Evolutionary conservation across 2,888 invertebrate genomes (phyloP), one percentile per base, ranked within the genome.

Genomic region (Agriopis leucophaearia): DNA sequence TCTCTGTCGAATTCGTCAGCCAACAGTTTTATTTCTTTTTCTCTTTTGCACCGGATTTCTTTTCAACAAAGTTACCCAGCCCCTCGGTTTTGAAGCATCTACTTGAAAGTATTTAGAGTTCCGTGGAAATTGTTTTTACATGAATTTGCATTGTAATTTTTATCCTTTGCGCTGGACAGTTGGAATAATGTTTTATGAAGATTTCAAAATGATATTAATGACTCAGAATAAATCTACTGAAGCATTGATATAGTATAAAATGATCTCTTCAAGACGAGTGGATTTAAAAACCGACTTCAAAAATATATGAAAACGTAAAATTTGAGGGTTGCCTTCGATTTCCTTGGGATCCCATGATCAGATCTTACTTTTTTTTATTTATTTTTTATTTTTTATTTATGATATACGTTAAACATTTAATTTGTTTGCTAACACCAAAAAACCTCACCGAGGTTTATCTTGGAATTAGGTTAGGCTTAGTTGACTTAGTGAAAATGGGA

Each of bases 1-100:
- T 89, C 88, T 88, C 84, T 86, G 88, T 89, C 88, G 87, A 88
- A 88, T 88, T 88, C 88, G 87, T 89, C 88, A 88, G 89, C 81
- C 79, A 86, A 86, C 86, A 85, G 81, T 88, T 87, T 88, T 84
- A 86, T 89, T 88, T 84, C 81, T 83, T 87, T 85, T 84, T 79
- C 79, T 76, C 81, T 84, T 67, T 84, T 79, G 73, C 78, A 77
- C 72, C 69, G 76, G 76, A 77, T 83, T 86, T 85, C 82, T 84
- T 85, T 82, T 77, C 73, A 85, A 85, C 84, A 84, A 87, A 88
- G 85, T 87, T 88, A 83, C 77, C 76, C 74, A 78, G 77, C 79
- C 73, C 66, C 66, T 50, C 57, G 64, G 74, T 70, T n/a, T 70
- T 69, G 64, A 71, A 69, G 63, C 66, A 61, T 54, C 66, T 66